These are phyloP conservation scores for Lepus oiostolus DNA, from an alignment of 2,797 vertebrate genomes.

Conservation along the genomic window DNA sequence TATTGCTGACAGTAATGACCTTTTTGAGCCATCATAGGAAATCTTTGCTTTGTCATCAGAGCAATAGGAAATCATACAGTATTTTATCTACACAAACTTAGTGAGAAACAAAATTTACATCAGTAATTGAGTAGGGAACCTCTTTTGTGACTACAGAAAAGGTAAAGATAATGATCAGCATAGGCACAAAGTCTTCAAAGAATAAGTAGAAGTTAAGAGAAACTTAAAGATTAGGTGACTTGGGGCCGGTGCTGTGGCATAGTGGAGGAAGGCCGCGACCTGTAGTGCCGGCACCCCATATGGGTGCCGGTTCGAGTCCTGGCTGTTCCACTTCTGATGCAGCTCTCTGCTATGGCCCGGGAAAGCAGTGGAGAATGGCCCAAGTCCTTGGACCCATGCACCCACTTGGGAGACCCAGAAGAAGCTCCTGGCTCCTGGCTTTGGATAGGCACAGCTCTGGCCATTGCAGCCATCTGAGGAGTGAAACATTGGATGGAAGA, in stretches of 20 bases:
- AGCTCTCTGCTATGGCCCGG: no score
- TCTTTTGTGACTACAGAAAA: neutral
- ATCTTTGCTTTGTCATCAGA: neutral
- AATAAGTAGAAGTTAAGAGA: neutral
- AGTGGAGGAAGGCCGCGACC: no score
- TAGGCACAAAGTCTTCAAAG: neutral
- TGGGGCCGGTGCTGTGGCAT: neutral
- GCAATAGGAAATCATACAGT: neutral
- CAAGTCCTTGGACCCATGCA: no score
- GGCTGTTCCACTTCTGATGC: no score
- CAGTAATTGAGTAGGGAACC: neutral
- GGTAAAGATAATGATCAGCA: neutral
- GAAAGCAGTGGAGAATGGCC: no score
- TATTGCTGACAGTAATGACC: neutral
- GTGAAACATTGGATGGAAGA: no score
- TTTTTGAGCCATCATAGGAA: neutral
- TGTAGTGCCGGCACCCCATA: no score
- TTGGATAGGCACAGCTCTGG: no score
- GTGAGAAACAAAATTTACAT: neutral
- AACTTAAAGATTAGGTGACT: neutral
- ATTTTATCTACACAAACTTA: neutral
- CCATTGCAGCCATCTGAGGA: no score
- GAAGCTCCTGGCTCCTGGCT: no score
- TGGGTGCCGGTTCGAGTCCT: no score
- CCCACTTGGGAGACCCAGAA: no score